These are phyloP conservation scores for Apamea epomidion DNA, from an alignment of 2,888 invertebrate species.

Conservation along the genomic window DNA sequence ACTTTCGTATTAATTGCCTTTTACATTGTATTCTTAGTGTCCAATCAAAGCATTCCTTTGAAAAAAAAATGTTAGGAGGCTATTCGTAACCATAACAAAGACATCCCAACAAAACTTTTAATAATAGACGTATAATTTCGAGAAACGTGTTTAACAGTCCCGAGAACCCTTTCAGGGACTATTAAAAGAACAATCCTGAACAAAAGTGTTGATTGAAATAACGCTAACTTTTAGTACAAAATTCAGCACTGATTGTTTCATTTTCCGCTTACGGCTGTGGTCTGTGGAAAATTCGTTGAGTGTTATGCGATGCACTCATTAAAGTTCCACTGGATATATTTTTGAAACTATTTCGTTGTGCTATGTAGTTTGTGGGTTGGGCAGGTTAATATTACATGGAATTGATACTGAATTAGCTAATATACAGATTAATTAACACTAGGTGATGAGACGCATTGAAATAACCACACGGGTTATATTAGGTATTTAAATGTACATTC, in stretches of 20 bases:
- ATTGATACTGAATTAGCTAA: background rate
- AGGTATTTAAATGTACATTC: background rate
- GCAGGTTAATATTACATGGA: background rate
- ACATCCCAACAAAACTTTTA: background rate
- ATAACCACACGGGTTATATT: background rate
- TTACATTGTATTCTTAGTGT: background rate
- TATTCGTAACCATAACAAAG: background rate
- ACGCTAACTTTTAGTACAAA: constrained; percentile 31
- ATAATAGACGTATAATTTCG: background rate
- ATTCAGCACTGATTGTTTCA: constrained; percentile 42
- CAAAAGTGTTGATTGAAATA: constrained; percentile 48
- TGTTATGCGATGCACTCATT: constrained; percentile 25
- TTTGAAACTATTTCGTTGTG: constrained; percentile 13
- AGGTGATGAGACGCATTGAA: background rate
- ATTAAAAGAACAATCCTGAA: constrained; percentile 24
- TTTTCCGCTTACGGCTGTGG: constrained; percentile 20
- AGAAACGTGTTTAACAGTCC: constrained; percentile 6
- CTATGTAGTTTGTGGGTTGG: background rate
- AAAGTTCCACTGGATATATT: constrained; percentile 6
- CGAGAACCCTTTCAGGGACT: constrained; percentile 10
- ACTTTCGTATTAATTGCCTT: background rate
- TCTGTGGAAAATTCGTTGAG: constrained; percentile 7
- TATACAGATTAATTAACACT: background rate
- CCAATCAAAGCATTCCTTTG: no score
- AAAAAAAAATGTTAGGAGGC: background rate